phyloP scores from a whole-genome alignment of 2,888 invertebrate species.

The Tipula confusa region DNA sequence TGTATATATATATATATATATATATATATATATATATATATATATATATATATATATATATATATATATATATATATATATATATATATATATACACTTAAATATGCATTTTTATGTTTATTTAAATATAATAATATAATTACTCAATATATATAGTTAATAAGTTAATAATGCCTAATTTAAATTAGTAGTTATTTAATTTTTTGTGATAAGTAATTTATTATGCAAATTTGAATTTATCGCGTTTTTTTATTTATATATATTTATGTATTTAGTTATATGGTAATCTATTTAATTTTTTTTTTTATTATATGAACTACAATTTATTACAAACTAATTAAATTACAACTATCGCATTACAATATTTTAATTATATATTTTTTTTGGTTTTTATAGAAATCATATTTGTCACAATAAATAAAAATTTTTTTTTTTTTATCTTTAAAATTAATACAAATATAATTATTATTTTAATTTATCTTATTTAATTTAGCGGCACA shows the following conservation, averaged over 20 bases:
- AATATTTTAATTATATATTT: too few relatives aligned
- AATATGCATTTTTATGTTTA: background rate
- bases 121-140: background rate
- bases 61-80: constrained; percentile 20
- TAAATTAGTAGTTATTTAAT: background rate
- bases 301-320: background rate
- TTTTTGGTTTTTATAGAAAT: background rate
- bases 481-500: constrained; percentile 6
- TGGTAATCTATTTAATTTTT: background rate
- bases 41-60: background rate
- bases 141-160: constrained; percentile 1
- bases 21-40: background rate
- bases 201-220: background rate
- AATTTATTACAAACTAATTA: constrained; percentile 12
- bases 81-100: background rate
- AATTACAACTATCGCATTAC: constrained; percentile 14
- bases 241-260: background rate
- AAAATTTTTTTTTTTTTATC: background rate
- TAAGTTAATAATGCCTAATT: constrained; percentile 25
- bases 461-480: background rate
- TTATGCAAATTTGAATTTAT: background rate
- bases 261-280: background rate
- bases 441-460: background rate
- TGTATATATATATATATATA: background rate
- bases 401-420: background rate